A percentile compares a stretch with the other conserved stretches of the same genome.
Conservation (phyloP, 2,113 vertebrate genomes). For the Picathartes gymnocephalus region DNA sequence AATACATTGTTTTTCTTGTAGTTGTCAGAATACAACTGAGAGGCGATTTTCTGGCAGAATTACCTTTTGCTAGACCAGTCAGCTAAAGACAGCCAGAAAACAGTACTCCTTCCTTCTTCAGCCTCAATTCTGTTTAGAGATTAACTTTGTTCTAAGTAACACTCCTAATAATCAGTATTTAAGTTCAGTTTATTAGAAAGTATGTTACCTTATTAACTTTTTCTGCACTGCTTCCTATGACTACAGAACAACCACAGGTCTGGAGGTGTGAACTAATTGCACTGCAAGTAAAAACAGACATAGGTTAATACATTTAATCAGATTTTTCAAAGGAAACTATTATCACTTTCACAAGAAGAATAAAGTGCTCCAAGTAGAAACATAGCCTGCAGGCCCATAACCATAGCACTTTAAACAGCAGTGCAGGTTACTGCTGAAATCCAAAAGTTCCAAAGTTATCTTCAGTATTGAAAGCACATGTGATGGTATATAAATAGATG, state of each 20-base stretch:
- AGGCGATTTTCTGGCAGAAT: neutral
- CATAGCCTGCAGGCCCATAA: neutral
- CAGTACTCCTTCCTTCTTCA: neutral
- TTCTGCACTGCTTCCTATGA: slow-evolving; percentile 94
- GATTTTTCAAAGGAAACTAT: neutral
- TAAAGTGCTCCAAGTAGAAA: neutral
- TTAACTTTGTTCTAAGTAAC: neutral
- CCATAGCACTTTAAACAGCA: neutral
- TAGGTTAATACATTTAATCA: neutral
- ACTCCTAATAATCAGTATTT: neutral
- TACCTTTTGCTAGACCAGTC: neutral
- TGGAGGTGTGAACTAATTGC: slow-evolving; percentile 97
- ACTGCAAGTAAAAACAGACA: slow-evolving; percentile 70
- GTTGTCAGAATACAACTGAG: neutral
- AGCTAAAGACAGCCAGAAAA: neutral
- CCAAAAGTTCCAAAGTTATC: neutral
- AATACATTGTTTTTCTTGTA: neutral
- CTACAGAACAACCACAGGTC: slow-evolving; percentile 95
- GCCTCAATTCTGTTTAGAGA: neutral
- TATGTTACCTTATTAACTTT: slow-evolving; percentile 94
- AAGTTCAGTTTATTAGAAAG: neutral
- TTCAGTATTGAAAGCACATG: neutral
- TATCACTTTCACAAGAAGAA: neutral
- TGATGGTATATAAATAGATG: neutral
- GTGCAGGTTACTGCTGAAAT: neutral